Base-by-base conservation (phyloP, 1,140 invertebrate species). In the Listronotus bonariensis region DNA sequence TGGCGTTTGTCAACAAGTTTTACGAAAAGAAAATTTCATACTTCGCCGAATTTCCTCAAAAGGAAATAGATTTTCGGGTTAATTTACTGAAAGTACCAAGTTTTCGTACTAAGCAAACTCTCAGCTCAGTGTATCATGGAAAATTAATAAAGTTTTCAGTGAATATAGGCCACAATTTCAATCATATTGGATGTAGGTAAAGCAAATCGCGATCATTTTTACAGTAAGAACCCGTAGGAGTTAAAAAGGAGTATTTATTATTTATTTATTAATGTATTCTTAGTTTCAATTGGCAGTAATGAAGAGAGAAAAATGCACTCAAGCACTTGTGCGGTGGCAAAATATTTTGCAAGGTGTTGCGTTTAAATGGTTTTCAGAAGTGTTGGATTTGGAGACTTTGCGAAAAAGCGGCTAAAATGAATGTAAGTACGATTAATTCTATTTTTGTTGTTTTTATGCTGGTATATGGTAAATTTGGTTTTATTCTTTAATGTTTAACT, bases 231-330 rank as follows among this genome's bases (percentile, higher is more conserved):
- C 11, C 59, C 53, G 61, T 64, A 56, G 61, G 61, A 64, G 61
- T 55, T 34, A 36, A 64, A n/a, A 64, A 64, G 61, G 61, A 64
- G 61, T 64, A 64, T 64, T 64, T 64, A 64, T 64, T 64, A 64
- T 64, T 64, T 64, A 64, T 64, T 64, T 64, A 64, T 64, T 64
- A 56, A 64, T 64, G 61, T 56, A 64, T 64, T 62, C 59, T 54
- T 49, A 43, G 48, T 62, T 62, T 48, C 61, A 46, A 64, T 64
- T 54, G 61, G 53, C 40, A 40, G 41, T 55, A 64, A 64, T 64
- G 61, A 64, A 64, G 49, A 54, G 49, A 32, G 61, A 56, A 64
- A 64, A 64, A 56, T 64, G 61, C 61, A 64, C 11, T 55, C 43
- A 52, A 56, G 45, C 53, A 64, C 52, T 56, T 56, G 61, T 64